phyloP scores from a whole-genome alignment of 1,140 invertebrate genomes.

The Lasioglossum albipes region DNA sequence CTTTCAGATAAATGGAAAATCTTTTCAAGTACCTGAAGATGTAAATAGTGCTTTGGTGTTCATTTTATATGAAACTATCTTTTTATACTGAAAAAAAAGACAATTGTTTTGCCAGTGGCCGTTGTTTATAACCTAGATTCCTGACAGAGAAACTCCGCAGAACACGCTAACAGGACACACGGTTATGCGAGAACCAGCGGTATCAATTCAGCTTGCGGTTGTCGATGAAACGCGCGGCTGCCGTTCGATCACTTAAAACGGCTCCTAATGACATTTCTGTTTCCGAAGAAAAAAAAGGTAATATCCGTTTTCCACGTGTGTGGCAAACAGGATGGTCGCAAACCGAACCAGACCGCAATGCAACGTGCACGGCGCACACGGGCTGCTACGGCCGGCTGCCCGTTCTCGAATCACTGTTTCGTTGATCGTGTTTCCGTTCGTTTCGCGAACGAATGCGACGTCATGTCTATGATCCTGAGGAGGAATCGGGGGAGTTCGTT shows the following conservation, averaged over 20 bases:
- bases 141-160: not conserved
- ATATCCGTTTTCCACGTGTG: not conserved
- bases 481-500: constrained; percentile 7
- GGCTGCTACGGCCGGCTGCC: not conserved
- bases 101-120: no score
- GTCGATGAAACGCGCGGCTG: not conserved
- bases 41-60: no score
- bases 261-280: constrained; percentile 9
- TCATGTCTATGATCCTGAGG: constrained; percentile 6
- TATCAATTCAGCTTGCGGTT: not conserved
- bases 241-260: not conserved
- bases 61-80: no score
- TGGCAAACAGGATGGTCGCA: no score
- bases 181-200: not conserved
- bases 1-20: no score
- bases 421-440: constrained; percentile 13
- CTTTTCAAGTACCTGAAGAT: no score
- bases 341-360: not conserved
- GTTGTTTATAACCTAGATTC: not conserved
- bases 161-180: no score
- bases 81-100: no score
- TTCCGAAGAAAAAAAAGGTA: not conserved
- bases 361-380: not conserved
- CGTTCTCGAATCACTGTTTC: constrained; percentile 10
- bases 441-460: constrained; percentile 11